Percentiles rank a stretch among this genome's conserved stretches.
Evolutionary conservation across 2,797 vertebrate species (phyloP).

Genomic region (Brotula barbata): DNA sequence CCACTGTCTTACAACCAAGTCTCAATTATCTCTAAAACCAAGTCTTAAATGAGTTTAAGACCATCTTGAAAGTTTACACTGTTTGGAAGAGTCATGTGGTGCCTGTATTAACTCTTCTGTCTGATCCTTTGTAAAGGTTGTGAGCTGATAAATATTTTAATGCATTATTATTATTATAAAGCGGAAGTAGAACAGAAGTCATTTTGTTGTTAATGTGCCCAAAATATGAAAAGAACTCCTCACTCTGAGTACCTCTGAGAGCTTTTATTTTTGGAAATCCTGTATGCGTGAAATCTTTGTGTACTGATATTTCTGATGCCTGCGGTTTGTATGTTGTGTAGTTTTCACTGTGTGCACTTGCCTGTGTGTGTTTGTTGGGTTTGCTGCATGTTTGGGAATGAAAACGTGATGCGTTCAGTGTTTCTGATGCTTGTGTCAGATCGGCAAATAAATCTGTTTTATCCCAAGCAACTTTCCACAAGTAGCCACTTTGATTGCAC

Average conservation of each 20-base stretch:
- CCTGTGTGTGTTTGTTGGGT: slow-evolving; percentile 60
- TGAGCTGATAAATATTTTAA: slow-evolving; percentile 68
- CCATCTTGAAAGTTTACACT: slow-evolving; percentile 64
- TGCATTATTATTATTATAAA: slow-evolving; percentile 54
- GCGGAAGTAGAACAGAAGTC: slow-evolving; percentile 45
- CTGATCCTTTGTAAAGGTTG: slow-evolving; percentile 62
- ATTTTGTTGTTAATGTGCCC: slow-evolving; percentile 52
- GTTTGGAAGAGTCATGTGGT: slow-evolving; percentile 65
- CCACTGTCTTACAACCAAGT: not conserved
- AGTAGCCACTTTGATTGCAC: too few relatives aligned
- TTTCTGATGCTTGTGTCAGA: slow-evolving; percentile 61
- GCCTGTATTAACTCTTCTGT: slow-evolving; percentile 66
- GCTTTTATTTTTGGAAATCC: slow-evolving; percentile 71
- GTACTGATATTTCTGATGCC: slow-evolving; percentile 62
- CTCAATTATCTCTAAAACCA: slow-evolving; percentile 5
- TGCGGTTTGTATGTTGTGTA: slow-evolving; percentile 64
- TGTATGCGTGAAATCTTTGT: slow-evolving; percentile 45
- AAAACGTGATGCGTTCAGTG: slow-evolving; percentile 67
- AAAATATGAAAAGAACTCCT: slow-evolving; percentile 48
- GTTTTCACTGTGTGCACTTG: slow-evolving; percentile 60
- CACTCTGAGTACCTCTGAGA: slow-evolving; percentile 69
- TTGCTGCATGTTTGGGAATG: slow-evolving; percentile 71
- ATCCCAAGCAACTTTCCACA: not conserved
- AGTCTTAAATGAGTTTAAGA: slow-evolving; percentile 19
- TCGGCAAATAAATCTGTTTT: slow-evolving; percentile 68